These are phyloP conservation scores for Bolinopsis microptera DNA, from an alignment of 37 sponge, comb jelly and placozoan genomes.

Conservation along the genomic window DNA sequence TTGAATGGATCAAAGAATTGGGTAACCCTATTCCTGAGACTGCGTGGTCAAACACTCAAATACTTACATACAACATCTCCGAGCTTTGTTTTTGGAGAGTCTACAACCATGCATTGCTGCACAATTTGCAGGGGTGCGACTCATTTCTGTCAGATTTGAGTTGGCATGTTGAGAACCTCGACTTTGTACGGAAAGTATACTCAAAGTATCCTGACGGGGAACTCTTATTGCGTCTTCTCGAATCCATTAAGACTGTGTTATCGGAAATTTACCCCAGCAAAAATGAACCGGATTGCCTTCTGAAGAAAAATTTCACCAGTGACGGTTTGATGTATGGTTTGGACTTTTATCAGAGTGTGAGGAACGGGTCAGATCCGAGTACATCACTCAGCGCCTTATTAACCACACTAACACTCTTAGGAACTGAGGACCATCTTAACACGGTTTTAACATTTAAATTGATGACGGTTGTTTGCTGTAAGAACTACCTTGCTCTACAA, in stretches of 20 bases:
- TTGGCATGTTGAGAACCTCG: constrained; percentile 58
- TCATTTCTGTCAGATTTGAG: constrained; percentile 61
- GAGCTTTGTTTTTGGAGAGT: constrained; percentile 61
- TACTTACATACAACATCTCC: constrained; percentile 5
- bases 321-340: constrained; percentile 54
- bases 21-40: constrained; percentile 62
- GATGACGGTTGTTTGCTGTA: background rate
- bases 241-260: background rate
- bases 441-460: background rate
- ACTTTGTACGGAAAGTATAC: constrained; percentile 36
- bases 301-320: background rate
- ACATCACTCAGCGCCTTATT: constrained; percentile 32
- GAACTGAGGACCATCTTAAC: constrained; percentile 55
- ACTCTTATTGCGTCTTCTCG: constrained; percentile 7
- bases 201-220: constrained; percentile 52
- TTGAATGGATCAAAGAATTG: constrained; percentile 59
- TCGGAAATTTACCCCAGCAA: background rate
- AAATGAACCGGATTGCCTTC: background rate
- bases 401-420: constrained; percentile 21
- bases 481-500: constrained; percentile 44
- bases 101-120: constrained; percentile 29
- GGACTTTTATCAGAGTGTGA: constrained; percentile 7
- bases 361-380: background rate
- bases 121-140: constrained; percentile 27
- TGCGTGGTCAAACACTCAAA: constrained; percentile 55